A percentile compares a stretch with the other conserved stretches of the same genome.
phyloP scores from a whole-genome alignment of 2,797 vertebrate species.

The Phrynocephalus forsythii region DNA sequence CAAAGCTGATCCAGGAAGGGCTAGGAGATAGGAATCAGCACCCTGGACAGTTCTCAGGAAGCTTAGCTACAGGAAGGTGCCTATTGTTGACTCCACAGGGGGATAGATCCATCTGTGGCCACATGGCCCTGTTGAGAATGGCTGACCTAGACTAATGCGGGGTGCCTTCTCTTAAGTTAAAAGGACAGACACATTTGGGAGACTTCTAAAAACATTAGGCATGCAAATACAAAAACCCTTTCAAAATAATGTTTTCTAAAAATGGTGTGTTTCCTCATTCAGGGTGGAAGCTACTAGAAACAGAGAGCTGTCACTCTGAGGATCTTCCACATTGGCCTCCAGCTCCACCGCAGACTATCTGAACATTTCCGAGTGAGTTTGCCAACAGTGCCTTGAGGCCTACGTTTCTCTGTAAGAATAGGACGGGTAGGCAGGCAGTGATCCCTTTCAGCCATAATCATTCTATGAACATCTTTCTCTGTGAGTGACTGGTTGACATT shows the following conservation, averaged over 20 bases:
- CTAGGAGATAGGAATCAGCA: background rate
- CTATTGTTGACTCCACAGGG: background rate
- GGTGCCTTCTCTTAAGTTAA: background rate
- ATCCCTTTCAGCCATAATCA: background rate
- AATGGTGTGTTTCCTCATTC: background rate
- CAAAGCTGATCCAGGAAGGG: background rate
- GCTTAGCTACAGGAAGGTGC: background rate
- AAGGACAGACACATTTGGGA: background rate
- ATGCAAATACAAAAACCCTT: background rate
- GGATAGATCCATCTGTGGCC: background rate
- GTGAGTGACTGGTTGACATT: background rate
- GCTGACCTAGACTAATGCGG: background rate
- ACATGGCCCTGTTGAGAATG: no score
- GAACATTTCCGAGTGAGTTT: background rate
- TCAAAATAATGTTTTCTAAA: background rate
- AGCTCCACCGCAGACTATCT: background rate
- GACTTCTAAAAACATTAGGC: background rate
- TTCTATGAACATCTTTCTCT: background rate
- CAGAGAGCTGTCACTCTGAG: background rate
- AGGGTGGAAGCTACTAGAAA: background rate
- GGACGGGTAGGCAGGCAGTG: background rate
- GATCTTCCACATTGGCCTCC: background rate
- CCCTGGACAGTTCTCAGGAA: background rate
- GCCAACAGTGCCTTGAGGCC: background rate
- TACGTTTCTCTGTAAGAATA: no score